These are phyloP conservation scores for Cyprinodon tularosa DNA, from an alignment of 2,113 vertebrate genomes.

Conservation along the genomic window DNA sequence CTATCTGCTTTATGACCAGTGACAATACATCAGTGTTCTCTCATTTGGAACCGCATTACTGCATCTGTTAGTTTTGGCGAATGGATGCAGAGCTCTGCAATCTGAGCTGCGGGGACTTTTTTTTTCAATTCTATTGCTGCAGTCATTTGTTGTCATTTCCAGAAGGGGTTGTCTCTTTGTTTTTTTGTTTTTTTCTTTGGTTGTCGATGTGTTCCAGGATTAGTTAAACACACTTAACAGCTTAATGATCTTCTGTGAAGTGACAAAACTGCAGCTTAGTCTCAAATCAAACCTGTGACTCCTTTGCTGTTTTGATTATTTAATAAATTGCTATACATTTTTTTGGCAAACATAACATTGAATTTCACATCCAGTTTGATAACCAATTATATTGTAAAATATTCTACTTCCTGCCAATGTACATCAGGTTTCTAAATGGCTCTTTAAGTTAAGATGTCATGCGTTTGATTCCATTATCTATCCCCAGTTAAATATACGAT, in stretches of 20 bases:
- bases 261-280: background rate
- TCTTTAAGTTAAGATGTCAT: constrained; percentile 1
- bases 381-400: background rate
- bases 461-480: background rate
- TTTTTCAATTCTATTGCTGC: constrained; percentile 62
- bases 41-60: constrained; percentile 75
- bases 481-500: background rate
- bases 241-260: constrained; percentile 1
- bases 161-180: background rate
- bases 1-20: constrained; percentile 76
- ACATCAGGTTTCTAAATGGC: background rate
- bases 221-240: constrained; percentile 37
- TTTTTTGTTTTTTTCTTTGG: constrained; percentile 27
- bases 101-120: constrained; percentile 73
- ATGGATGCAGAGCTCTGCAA: constrained; percentile 71
- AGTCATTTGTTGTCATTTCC: constrained; percentile 79
- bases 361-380: background rate
- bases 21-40: constrained; percentile 76
- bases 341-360: background rate
- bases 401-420: background rate
- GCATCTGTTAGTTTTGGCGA: constrained; percentile 76
- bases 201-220: constrained; percentile 36
- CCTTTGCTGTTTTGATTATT: background rate
- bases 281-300: background rate
- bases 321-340: background rate